Evolutionary conservation across 2,797 vertebrate species (phyloP).

Genomic region (Malurus splendens): DNA sequence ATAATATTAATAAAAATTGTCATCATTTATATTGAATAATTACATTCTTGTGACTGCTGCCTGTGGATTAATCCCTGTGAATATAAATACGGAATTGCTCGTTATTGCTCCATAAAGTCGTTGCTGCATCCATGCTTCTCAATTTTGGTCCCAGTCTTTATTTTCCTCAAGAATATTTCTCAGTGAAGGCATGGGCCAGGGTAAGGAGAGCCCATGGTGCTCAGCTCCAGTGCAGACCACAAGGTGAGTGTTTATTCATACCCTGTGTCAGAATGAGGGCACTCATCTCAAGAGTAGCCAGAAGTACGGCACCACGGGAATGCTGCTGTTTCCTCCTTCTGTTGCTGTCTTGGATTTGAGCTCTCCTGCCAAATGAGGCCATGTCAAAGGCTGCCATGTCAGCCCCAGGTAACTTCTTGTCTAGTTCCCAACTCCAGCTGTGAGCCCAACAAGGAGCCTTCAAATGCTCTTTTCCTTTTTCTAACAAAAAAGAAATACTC

Average conservation of each 20-base stretch:
- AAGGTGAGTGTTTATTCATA: fast-evolving
- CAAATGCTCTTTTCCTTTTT: neutral
- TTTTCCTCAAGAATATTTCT: neutral
- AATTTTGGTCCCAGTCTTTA: neutral
- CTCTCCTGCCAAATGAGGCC: neutral
- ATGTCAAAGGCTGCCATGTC: neutral
- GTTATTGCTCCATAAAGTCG: neutral
- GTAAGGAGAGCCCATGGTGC: neutral
- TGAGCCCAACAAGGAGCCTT: neutral
- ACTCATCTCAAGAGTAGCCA: neutral
- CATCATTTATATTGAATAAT: neutral
- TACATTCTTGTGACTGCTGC: neutral
- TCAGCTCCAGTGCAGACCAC: fast-evolving
- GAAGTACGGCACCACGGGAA: fast-evolving
- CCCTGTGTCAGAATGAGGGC: neutral
- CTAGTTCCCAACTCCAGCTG: neutral
- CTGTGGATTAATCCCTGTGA: neutral
- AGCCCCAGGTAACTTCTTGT: neutral
- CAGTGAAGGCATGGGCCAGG: neutral
- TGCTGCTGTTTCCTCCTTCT: neutral
- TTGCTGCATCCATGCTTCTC: neutral
- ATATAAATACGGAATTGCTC: neutral
- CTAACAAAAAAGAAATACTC: neutral
- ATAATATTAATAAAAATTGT: neutral
- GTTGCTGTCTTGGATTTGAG: neutral